phyloP scores from a whole-genome alignment of 1,140 invertebrate species.

The Diploscapter pachys region DNA sequence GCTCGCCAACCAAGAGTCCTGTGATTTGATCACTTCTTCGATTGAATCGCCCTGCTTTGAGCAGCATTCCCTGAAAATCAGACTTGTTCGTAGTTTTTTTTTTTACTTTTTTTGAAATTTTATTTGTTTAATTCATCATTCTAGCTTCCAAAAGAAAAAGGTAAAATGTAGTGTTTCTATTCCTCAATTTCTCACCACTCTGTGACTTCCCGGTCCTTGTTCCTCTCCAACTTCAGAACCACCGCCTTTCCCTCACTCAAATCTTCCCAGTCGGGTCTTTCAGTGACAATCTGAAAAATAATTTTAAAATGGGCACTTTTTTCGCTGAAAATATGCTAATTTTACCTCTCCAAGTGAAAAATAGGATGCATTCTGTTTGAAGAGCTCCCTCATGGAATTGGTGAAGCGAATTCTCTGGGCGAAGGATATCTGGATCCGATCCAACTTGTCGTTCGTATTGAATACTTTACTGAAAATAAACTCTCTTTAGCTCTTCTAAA shows the following conservation, averaged over 20 bases:
- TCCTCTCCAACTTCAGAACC: background rate
- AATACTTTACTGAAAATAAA: background rate
- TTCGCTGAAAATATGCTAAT: conserved; percentile 1
- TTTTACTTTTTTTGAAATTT: too few species aligned
- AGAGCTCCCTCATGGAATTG: conserved; percentile 9
- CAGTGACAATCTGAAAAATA: conserved; percentile 28
- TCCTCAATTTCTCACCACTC: conserved; percentile 15
- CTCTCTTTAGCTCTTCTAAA: background rate
- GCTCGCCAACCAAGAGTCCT: too few species aligned
- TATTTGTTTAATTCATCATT: conserved; percentile 6
- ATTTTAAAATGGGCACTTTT: background rate
- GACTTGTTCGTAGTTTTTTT: too few species aligned
- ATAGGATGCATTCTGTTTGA: conserved; percentile 19
- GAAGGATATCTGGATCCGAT: conserved; percentile 1
- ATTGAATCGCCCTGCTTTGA: too few species aligned
- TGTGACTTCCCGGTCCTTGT: background rate
- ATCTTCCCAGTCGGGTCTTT: conserved; percentile 23
- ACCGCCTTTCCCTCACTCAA: conserved; percentile 26
- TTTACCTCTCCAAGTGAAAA: conserved; percentile 28
- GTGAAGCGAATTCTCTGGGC: conserved; percentile 22
- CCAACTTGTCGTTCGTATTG: conserved; percentile 1
- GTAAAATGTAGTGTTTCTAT: conserved; percentile 16
- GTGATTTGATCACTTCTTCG: too few species aligned
- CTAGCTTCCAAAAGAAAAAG: conserved; percentile 11
- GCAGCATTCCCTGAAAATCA: too few species aligned